phyloP scores from a whole-genome alignment of 2,113 vertebrate genomes.

The Phalacrocorax carbo region DNA sequence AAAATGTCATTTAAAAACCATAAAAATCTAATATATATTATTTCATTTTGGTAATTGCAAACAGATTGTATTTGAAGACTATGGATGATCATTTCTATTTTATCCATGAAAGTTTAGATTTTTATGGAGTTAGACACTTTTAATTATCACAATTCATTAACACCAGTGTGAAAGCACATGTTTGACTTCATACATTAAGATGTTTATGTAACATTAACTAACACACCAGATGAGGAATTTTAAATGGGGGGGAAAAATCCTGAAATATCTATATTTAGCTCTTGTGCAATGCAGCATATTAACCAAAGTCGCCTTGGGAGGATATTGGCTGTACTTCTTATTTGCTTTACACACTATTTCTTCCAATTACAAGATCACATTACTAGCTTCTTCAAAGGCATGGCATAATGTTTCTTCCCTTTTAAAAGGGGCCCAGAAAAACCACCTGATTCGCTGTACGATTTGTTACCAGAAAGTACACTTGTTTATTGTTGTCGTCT shows the following conservation, averaged over 20 bases:
- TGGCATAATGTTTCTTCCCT: constrained; percentile 30
- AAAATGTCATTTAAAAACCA: constrained; percentile 82
- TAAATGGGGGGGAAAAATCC: constrained; percentile 36
- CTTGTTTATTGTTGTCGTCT: constrained; percentile 16
- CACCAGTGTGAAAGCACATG: constrained; percentile 58
- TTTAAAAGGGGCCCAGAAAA: constrained; percentile 39
- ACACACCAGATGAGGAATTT: constrained; percentile 60
- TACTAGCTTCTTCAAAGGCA: constrained; percentile 28
- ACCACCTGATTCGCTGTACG: neutral
- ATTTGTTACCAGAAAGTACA: constrained; percentile 34
- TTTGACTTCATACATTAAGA: constrained; percentile 61
- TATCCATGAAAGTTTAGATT: constrained; percentile 65
- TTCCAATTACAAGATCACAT: constrained; percentile 58
- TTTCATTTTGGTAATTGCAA: constrained; percentile 78
- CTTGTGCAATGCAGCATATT: constrained; percentile 54
- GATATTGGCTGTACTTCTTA: constrained; percentile 41
- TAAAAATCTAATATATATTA: constrained; percentile 80
- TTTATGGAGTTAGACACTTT: constrained; percentile 63
- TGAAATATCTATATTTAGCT: constrained; percentile 70
- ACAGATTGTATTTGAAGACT: constrained; percentile 74
- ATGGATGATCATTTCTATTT: constrained; percentile 67
- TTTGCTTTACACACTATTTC: constrained; percentile 65
- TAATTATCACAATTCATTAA: constrained; percentile 69
- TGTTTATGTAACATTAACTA: constrained; percentile 72
- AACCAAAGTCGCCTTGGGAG: constrained; percentile 59